Percentiles rank a stretch among this genome's conserved stretches.
Conservation (phyloP, 53 echinoderm and acorn worm species). For the Paracentrotus lividus region DNA sequence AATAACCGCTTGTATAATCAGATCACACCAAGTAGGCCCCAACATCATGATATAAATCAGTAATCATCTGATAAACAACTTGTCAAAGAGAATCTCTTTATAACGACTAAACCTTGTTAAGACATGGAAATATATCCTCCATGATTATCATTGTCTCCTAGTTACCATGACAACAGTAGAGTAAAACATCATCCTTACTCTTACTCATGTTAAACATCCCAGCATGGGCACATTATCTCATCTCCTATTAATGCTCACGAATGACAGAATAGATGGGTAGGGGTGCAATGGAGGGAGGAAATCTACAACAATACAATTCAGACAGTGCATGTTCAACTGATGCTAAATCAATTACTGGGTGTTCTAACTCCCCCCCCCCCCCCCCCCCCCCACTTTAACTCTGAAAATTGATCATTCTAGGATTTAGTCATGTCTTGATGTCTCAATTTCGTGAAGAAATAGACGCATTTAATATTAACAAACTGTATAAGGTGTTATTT, state of each 20-base stretch:
- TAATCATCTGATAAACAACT: neutral
- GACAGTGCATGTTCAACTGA: neutral
- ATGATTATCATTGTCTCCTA: neutral
- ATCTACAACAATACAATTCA: neutral
- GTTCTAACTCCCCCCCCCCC: too few species aligned
- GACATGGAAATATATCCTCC: neutral
- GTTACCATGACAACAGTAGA: neutral
- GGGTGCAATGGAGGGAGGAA: neutral
- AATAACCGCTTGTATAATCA: neutral
- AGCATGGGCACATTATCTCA: constrained; percentile 1
- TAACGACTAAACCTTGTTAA: neutral
- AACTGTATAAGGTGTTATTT: neutral
- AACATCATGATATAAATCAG: neutral
- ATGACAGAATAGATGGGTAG: neutral
- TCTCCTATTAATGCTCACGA: neutral
- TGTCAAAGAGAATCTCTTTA: neutral
- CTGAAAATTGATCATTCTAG: neutral
- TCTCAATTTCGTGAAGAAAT: neutral
- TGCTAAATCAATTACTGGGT: neutral
- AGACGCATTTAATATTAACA: neutral
- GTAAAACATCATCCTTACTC: neutral
- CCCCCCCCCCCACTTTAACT: too few species aligned
- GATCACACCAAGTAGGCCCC: constrained; percentile 17
- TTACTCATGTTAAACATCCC: neutral
- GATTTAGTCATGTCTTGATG: neutral